Base-by-base conservation (phyloP, 1,140 invertebrate genomes). In the Lepidotrigona ventralis region DNA sequence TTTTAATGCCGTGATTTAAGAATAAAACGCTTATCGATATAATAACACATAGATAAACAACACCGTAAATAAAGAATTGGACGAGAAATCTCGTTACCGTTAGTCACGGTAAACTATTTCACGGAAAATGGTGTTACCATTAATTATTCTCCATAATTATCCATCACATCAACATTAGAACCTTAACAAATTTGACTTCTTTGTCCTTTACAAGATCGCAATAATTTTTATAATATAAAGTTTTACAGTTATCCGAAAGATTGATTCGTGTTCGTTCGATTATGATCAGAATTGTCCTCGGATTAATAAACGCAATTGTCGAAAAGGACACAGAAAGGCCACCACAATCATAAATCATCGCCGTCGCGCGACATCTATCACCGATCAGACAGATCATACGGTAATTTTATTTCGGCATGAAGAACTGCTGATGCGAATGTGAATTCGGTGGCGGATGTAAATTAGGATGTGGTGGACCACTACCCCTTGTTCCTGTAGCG, bases 401-500 rank as follows among this genome's bases (percentile, higher is more conserved):
- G 23, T 60, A 60, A 19, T 69, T 86, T 93, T 93, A 95, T 88
- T 95, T 95, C 81, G 94, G 94, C 90, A 95, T 94, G 88, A 95
- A 95, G 85, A 95, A 95, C 83, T 95, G 95, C 80, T 95, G 95
- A 91, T 95, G 94, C 54, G 92, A 90, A 78, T 93, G 93, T 60
- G 93, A 90, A 78, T 94, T 94, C 17, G 93, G 94, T 83, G 89
- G 92, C 81, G 92, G 89, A 85, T 94, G 93, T 56, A 94, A 79
- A 81, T 90, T 93, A 26, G 93, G 92, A 86, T 94, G 93, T 21
- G 91, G 90, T n/a, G 90, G 91, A 60, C 93, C 93, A 66, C 92
- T 93, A 64, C 95, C 96, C 85, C 97, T 95, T 33, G 97, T 98
- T 81, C 97, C 97, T 17, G 98, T 99, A 46, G 98, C 98, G 94